These are phyloP conservation scores for Caenorhabditis sp. DNA, from an alignment of 2,888 invertebrate species.

Conservation along the genomic window DNA sequence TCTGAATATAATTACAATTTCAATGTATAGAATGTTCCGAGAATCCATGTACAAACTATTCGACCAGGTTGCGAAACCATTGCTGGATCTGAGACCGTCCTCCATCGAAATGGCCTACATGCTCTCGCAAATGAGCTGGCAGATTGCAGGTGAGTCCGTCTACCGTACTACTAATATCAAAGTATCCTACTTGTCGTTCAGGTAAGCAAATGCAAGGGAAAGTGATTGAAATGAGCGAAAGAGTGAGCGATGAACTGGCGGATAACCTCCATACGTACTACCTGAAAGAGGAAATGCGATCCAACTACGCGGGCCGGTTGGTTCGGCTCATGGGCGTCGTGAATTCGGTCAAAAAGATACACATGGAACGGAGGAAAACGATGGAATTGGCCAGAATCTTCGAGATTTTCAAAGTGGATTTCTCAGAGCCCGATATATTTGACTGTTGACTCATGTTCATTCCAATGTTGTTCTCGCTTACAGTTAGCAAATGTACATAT, in stretches of 20 bases:
- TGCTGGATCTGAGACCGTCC: constrained; percentile 42
- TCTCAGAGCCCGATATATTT: constrained; percentile 55
- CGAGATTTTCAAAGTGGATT: constrained; percentile 64
- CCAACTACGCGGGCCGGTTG: constrained; percentile 63
- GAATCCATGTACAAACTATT: constrained; percentile 45
- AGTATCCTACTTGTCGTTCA: background rate
- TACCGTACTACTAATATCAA: no score
- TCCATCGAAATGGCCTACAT: constrained; percentile 57
- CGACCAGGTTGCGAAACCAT: constrained; percentile 44
- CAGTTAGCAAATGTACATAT: no score
- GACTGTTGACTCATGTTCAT: constrained; percentile 44
- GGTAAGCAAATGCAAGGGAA: constrained; percentile 44
- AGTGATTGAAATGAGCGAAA: constrained; percentile 42
- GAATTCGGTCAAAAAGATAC: constrained; percentile 60
- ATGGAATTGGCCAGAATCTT: constrained; percentile 64
- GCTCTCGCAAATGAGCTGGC: constrained; percentile 56
- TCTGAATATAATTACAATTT: no score
- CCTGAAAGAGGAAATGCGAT: constrained; percentile 36
- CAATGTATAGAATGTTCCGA: constrained; percentile 56
- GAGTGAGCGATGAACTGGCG: constrained; percentile 51
- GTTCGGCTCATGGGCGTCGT: constrained; percentile 63
- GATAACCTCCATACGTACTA: constrained; percentile 60
- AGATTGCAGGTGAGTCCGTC: constrained; percentile 57
- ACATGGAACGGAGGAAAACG: constrained; percentile 53
- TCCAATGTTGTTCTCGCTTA: no score